Base-by-base conservation (phyloP, 2,113 vertebrate genomes). In the Forbesichthys papilliferus region DNA sequence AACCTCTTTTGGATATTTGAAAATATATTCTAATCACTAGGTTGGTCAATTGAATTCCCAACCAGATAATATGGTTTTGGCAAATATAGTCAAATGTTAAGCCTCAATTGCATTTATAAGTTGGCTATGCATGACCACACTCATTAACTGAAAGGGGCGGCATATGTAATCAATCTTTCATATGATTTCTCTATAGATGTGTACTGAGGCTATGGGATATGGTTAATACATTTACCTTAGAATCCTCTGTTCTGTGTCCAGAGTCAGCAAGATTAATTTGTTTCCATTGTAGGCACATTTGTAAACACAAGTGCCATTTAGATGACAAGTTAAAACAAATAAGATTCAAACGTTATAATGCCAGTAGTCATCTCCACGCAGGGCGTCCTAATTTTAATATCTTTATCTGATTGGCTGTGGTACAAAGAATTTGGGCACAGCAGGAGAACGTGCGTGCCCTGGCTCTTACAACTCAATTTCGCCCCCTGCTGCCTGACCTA, bases 401-500 rank as follows among this genome's bases (percentile, higher is more conserved):
- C 69, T 18, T 49, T 59, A 73, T 87, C 80, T 80, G 64, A 83
- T 80, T 83, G 79, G 78, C 82, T 70, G 55, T 10, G 48, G 69
- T 71, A 61, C 64, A 68, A 47, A 71, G 68, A 54, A 79, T 55
- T 76, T 61, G 56, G 48, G 49, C 63, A 80, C 71, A 75, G 84
- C 63, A 65, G 65, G 73, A 52, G 58, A 69, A 57, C 69, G 46
- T 33, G 42, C 63, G 74, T 68, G 66, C 4, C 71, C 58, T 76
- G 14, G 61, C 72, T 74, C 74, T 71, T 71, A 65, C 70, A 81
- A 87, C 70, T 78, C 86, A 88, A 81, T 70, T 77, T 74, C 81
- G 86, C 90, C 90, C 87, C 87, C 91, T 91, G 84, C 85, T 88
- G 91, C 49, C 67, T 57, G 60, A 46, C 47, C 36, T 3, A 20